phyloP scores from a whole-genome alignment of 2,797 vertebrate genomes.

The Galagoides demidoff region DNA sequence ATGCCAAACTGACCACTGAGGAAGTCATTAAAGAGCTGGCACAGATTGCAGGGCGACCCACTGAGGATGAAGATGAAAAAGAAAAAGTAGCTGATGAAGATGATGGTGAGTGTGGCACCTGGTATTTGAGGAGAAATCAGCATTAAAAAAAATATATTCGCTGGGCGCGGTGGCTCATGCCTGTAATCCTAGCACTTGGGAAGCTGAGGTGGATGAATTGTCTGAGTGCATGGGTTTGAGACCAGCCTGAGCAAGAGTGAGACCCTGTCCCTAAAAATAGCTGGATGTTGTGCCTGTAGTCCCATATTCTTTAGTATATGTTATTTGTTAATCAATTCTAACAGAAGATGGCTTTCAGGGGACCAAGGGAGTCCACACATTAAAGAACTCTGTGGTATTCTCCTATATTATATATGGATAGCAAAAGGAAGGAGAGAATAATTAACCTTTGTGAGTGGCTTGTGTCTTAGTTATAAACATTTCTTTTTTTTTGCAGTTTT shows the following conservation, averaged over 20 bases:
- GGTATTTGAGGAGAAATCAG: constrained; percentile 31
- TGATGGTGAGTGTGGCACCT: constrained; percentile 89
- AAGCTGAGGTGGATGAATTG: too few relatives aligned
- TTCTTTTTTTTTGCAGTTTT: not conserved
- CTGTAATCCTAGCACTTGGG: too few relatives aligned
- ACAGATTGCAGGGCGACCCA: constrained; percentile 95
- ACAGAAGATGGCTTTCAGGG: constrained; percentile 46
- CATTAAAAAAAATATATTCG: not conserved
- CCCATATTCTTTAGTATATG: not conserved
- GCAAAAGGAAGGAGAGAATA: constrained; percentile 53
- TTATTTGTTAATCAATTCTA: constrained; percentile 13
- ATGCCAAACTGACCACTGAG: constrained; percentile 95
- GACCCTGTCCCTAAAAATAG: too few relatives aligned
- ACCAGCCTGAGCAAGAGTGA: too few relatives aligned
- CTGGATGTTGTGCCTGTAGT: too few relatives aligned
- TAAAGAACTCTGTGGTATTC: constrained; percentile 30
- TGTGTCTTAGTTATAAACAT: constrained; percentile 38
- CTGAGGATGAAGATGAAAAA: constrained; percentile 91
- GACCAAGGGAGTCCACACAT: constrained; percentile 13
- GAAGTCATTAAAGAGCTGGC: constrained; percentile 97
- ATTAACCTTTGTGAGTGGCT: constrained; percentile 38
- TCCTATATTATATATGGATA: not conserved
- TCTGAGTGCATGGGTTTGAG: too few relatives aligned
- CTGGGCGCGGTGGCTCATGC: too few relatives aligned
- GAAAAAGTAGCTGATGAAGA: constrained; percentile 98